A percentile compares a stretch with the other conserved stretches of the same genome.
These are phyloP conservation scores for Conistra vaccinii DNA, from an alignment of 2,888 invertebrate genomes.

Conservation along the genomic window DNA sequence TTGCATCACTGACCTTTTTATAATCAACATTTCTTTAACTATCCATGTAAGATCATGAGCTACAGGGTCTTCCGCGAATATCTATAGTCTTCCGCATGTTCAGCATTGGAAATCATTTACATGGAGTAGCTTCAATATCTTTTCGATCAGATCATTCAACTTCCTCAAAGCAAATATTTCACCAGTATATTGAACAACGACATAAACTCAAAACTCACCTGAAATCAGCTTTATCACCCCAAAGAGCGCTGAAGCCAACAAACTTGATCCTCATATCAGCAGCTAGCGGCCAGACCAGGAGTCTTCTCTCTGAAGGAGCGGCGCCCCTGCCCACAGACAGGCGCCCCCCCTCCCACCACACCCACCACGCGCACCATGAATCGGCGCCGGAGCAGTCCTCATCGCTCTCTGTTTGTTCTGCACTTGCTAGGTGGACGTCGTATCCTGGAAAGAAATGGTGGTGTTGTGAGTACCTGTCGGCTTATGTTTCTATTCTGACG, in stretches of 20 bases:
- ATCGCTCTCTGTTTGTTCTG: slow-evolving; percentile 90
- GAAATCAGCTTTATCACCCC: slow-evolving; percentile 92
- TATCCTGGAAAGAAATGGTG: slow-evolving; percentile 86
- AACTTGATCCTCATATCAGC: slow-evolving; percentile 91
- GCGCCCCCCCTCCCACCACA: slow-evolving; percentile 92
- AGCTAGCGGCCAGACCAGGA: slow-evolving; percentile 92
- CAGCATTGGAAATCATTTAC: no score
- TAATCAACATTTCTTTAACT: no score
- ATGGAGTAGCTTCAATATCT: no score
- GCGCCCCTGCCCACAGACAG: slow-evolving; percentile 91
- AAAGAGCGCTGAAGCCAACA: slow-evolving; percentile 92
- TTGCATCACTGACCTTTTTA: no score
- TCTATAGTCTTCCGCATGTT: no score
- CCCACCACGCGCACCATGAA: slow-evolving; percentile 92
- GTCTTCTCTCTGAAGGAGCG: slow-evolving; percentile 88
- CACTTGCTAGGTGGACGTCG: slow-evolving; percentile 91
- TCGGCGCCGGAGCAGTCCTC: slow-evolving; percentile 86
- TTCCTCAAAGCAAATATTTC: no score
- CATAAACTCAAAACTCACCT: slow-evolving; percentile 81
- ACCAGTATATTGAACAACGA: no score
- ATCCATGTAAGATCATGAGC: no score
- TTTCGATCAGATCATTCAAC: no score
- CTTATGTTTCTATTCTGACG: background rate
- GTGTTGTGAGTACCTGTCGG: background rate
- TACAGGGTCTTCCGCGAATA: no score